A percentile compares a stretch with the other conserved stretches of the same genome.
These are phyloP conservation scores for Heptranchias perlo DNA, from an alignment of 2,113 vertebrate species.

Conservation along the genomic window DNA sequence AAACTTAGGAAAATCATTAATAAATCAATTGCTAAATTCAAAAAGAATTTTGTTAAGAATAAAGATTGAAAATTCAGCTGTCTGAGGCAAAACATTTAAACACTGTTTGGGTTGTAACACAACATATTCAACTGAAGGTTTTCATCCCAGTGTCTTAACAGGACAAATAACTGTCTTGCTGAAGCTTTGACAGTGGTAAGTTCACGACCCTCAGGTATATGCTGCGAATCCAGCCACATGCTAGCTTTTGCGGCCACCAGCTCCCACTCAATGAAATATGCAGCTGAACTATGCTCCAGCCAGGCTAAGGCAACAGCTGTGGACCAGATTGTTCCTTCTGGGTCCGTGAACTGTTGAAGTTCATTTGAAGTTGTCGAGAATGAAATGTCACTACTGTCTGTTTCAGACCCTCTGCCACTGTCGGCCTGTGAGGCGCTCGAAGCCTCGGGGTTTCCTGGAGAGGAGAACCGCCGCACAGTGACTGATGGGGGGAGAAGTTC, in stretches of 20 bases:
- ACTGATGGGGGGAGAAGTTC: constrained; percentile 44
- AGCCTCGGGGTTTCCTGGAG: constrained; percentile 45
- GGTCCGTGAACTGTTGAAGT: constrained; percentile 51
- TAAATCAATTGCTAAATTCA: neutral
- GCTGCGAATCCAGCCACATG: constrained; percentile 74
- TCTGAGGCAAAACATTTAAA: constrained; percentile 53
- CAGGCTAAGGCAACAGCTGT: constrained; percentile 85
- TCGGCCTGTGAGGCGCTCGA: neutral
- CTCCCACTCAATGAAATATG: constrained; percentile 89
- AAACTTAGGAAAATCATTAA: neutral
- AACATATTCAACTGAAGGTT: constrained; percentile 91
- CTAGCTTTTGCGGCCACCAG: constrained; percentile 86
- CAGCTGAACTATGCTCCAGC: constrained; percentile 89
- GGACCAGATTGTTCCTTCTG: constrained; percentile 80
- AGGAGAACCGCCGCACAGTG: constrained; percentile 45
- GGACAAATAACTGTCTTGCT: constrained; percentile 89
- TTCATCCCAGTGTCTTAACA: constrained; percentile 93
- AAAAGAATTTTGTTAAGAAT: neutral
- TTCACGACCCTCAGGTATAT: constrained; percentile 69
- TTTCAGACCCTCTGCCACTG: constrained; percentile 44
- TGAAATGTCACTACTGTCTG: accelerated
- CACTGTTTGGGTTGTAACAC: constrained; percentile 84
- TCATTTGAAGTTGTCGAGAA: constrained; percentile 18
- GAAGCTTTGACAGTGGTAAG: constrained; percentile 66
- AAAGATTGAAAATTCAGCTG: neutral